A percentile compares a stretch with the other conserved stretches of the same genome.
phyloP scores from a whole-genome alignment of 2,797 vertebrate genomes.

The Sus cebifrons region DNA sequence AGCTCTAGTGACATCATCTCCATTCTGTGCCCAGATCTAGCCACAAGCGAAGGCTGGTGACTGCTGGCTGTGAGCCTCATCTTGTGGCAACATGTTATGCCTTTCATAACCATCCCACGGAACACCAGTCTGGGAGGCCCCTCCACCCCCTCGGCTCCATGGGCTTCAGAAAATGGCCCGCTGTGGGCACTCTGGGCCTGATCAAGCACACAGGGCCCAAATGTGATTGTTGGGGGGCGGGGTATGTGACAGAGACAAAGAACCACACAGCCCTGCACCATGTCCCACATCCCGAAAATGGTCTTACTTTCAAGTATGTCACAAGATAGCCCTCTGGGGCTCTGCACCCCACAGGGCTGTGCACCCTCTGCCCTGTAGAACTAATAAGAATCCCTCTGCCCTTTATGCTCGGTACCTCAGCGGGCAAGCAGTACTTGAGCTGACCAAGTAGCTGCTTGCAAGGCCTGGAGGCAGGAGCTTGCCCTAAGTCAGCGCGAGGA shows the following conservation, averaged over 20 bases:
- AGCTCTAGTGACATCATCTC: slow-evolving; percentile 80
- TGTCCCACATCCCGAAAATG: too few relatives aligned
- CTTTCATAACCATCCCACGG: slow-evolving; percentile 39
- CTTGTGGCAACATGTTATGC: slow-evolving; percentile 77
- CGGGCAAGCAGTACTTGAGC: background rate
- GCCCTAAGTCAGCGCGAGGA: background rate
- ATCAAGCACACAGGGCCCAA: background rate
- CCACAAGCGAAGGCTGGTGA: slow-evolving; percentile 77
- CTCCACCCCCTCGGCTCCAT: background rate
- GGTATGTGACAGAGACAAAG: background rate
- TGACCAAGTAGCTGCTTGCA: slow-evolving; percentile 1
- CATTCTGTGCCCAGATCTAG: slow-evolving; percentile 78
- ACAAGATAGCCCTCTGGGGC: background rate
- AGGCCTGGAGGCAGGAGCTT: slow-evolving; percentile 13
- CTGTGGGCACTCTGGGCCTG: background rate
- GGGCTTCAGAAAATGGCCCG: background rate
- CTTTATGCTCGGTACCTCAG: slow-evolving; percentile 26
- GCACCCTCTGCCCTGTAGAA: background rate
- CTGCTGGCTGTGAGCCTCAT: slow-evolving; percentile 63
- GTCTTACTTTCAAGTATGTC: too few relatives aligned
- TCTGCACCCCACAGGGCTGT: background rate
- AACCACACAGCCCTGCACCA: background rate
- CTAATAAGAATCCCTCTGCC: background rate
- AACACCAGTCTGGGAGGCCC: background rate
- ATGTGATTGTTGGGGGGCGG: background rate